Percentiles rank a stretch among this genome's conserved stretches.
Evolutionary conservation across 2,797 vertebrate genomes (phyloP).

Genomic region (Enteromius thamalakanensis): DNA sequence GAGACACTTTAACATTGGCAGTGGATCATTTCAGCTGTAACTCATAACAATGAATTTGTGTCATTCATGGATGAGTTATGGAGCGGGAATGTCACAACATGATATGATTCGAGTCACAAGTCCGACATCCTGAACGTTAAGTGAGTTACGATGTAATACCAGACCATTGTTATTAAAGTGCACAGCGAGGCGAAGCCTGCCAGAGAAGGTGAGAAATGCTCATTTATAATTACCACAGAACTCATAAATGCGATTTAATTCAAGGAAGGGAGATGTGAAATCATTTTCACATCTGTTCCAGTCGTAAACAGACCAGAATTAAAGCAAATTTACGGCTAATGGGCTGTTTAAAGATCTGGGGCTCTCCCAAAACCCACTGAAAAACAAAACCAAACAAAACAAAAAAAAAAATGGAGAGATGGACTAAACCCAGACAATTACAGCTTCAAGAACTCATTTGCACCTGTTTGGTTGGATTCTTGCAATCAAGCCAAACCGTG

Average conservation of each 20-base stretch:
- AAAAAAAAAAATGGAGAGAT: constrained; percentile 59
- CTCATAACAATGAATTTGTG: background rate
- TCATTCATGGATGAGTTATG: constrained; percentile 11
- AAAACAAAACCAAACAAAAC: constrained; percentile 56
- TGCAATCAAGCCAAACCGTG: constrained; percentile 67
- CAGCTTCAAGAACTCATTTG: constrained; percentile 69
- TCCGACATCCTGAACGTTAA: background rate
- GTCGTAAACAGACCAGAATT: constrained; percentile 64
- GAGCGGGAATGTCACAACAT: constrained; percentile 10
- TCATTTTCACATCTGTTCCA: constrained; percentile 67
- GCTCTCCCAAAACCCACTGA: constrained; percentile 61
- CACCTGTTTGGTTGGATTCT: constrained; percentile 74
- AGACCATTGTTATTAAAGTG: constrained; percentile 37
- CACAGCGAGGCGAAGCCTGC: constrained; percentile 17
- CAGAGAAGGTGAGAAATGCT: constrained; percentile 31
- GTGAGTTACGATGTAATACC: constrained; percentile 15
- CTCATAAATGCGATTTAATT: constrained; percentile 53
- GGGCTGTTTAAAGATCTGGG: constrained; percentile 69
- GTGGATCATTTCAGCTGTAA: constrained; percentile 10
- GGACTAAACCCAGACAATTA: constrained; percentile 72
- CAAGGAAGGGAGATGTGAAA: constrained; percentile 53
- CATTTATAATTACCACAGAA: constrained; percentile 50
- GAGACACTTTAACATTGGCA: constrained; percentile 14
- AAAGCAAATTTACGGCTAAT: constrained; percentile 62
- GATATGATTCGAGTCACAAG: constrained; percentile 20